Percentiles rank a stretch among this genome's conserved stretches.
phyloP scores from a whole-genome alignment of 2,888 invertebrate genomes.

The Parthenolecanium corni region DNA sequence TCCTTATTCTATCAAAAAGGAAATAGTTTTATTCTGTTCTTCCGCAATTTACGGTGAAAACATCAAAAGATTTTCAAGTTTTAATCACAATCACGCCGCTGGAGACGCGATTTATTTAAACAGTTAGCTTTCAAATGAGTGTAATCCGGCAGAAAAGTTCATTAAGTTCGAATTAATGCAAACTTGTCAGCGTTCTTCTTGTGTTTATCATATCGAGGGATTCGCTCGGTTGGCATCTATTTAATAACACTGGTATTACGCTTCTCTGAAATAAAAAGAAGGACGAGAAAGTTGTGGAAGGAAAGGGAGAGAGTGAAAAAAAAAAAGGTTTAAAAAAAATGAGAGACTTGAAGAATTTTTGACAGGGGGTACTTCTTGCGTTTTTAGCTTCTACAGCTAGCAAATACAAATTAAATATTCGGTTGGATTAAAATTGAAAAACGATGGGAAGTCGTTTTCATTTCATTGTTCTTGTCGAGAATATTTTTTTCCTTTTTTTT shows the following conservation, averaged over 20 bases:
- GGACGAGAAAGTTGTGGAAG: too few species aligned
- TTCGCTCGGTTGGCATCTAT: slow-evolving; percentile 27
- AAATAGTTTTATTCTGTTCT: too few species aligned
- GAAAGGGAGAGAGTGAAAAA: neutral
- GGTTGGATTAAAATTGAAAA: slow-evolving; percentile 27
- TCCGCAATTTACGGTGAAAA: too few species aligned
- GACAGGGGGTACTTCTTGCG: slow-evolving; percentile 1
- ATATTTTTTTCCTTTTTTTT: slow-evolving; percentile 2
- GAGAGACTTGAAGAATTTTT: slow-evolving; percentile 18
- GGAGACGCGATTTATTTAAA: slow-evolving; percentile 6
- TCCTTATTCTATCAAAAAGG: too few species aligned
- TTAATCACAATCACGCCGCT: neutral
- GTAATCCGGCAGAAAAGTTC: slow-evolving; percentile 24
- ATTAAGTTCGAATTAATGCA: slow-evolving; percentile 27
- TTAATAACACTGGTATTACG: slow-evolving; percentile 26
- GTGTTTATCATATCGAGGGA: slow-evolving; percentile 20
- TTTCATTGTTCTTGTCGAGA: slow-evolving; percentile 12
- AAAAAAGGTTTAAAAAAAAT: neutral
- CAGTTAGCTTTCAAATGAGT: slow-evolving; percentile 12
- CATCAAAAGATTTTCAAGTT: too few species aligned
- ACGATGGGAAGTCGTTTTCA: slow-evolving; percentile 22
- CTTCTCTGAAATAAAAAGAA: neutral
- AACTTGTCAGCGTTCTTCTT: slow-evolving; percentile 27
- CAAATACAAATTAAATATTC: slow-evolving; percentile 28
- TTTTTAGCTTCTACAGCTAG: neutral